These are phyloP conservation scores for Pangasius mekongensis DNA, from an alignment of 2,797 vertebrate genomes.

Conservation along the genomic window DNA sequence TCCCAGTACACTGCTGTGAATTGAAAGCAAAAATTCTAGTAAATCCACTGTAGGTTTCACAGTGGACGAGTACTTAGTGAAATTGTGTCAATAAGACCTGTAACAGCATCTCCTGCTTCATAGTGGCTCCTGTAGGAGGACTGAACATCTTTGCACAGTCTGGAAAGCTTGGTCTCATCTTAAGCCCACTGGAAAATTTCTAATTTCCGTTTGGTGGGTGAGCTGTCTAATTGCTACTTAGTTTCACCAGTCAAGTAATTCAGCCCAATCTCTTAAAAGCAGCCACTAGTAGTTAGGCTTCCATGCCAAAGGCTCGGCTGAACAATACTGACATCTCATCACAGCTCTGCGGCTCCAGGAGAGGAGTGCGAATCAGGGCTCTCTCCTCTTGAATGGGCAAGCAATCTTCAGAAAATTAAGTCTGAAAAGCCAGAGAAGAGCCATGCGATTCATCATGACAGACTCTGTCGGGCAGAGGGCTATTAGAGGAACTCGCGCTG, in stretches of 20 bases:
- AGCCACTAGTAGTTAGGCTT: constrained; percentile 72
- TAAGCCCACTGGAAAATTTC: constrained; percentile 74
- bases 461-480: constrained; percentile 76
- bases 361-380: constrained; percentile 66
- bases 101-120: constrained; percentile 59
- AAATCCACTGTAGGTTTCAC: neutral
- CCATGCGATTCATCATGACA: constrained; percentile 75
- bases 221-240: constrained; percentile 77
- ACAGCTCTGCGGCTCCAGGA: constrained; percentile 64
- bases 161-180: constrained; percentile 67
- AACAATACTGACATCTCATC: constrained; percentile 72
- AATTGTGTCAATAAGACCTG: constrained; percentile 51
- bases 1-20: neutral
- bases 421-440: constrained; percentile 79
- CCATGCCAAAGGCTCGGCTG: constrained; percentile 63
- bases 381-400: constrained; percentile 82
- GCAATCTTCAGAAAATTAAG: constrained; percentile 86
- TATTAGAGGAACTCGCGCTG: constrained; percentile 65
- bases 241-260: constrained; percentile 74
- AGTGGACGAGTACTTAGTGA: constrained; percentile 44
- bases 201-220: constrained; percentile 73
- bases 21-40: constrained; percentile 9
- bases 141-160: constrained; percentile 57
- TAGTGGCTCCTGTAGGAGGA: constrained; percentile 57
- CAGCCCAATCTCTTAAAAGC: constrained; percentile 71